Conservation (phyloP, 2,888 invertebrate genomes). For the Tolmerus cingulatus region DNA sequence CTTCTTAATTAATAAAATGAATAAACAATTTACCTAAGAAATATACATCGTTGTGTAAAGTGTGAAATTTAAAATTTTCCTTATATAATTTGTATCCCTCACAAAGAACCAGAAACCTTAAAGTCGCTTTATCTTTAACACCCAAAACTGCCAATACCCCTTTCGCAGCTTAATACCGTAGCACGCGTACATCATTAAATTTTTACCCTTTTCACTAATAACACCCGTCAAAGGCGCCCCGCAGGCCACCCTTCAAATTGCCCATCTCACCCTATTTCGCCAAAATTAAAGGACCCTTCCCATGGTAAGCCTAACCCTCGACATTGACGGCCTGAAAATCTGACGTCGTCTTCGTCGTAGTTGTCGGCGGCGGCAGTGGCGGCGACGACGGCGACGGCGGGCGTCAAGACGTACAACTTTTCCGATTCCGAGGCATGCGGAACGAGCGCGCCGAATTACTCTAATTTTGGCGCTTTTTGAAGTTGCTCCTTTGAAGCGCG, state of each 20-base stretch:
- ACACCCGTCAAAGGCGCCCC: background rate
- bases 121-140: background rate
- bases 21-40: background rate
- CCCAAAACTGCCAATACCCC: background rate
- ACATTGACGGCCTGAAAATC: background rate
- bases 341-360: background rate
- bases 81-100: background rate
- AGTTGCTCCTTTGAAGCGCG: background rate
- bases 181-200: background rate
- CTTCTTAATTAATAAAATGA: too few species aligned
- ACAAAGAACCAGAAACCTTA: background rate
- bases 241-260: background rate
- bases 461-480: background rate
- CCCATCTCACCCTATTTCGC: background rate
- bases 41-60: background rate
- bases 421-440: background rate
- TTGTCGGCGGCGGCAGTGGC: background rate
- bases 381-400: background rate
- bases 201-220: background rate
- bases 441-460: background rate
- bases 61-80: background rate
- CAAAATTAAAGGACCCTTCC: background rate
- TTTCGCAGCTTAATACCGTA: background rate
- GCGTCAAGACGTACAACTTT: background rate
- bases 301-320: background rate